Evolutionary conservation across 2,797 vertebrate species (phyloP).

Genomic region (Brachymystax lenok): DNA sequence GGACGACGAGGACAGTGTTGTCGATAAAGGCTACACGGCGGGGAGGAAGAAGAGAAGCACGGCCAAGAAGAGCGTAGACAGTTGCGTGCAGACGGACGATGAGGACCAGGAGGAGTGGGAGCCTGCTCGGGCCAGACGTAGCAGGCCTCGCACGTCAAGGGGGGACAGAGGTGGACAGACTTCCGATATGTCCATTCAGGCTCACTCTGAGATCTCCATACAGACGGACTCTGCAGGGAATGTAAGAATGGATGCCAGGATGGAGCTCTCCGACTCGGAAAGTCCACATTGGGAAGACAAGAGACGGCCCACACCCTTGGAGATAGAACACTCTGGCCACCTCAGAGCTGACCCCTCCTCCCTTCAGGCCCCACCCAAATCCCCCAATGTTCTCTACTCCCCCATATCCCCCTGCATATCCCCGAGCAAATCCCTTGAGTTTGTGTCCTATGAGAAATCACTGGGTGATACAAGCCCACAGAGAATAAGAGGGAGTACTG

Average conservation of each 20-base stretch:
- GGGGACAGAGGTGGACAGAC: constrained; percentile 81
- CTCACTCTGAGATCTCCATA: constrained; percentile 96
- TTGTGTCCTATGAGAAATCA: constrained; percentile 91
- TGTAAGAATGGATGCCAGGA: constrained; percentile 88
- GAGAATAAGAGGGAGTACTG: constrained; percentile 83
- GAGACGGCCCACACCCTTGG: constrained; percentile 92
- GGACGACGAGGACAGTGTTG: constrained; percentile 90
- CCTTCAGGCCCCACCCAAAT: constrained; percentile 90
- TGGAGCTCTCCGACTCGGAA: constrained; percentile 92
- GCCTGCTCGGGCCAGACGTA: constrained; percentile 75
- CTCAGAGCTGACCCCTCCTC: constrained; percentile 86
- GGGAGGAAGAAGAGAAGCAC: constrained; percentile 84
- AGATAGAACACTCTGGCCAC: constrained; percentile 89
- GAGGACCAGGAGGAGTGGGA: constrained; percentile 99
- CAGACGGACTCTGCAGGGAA: constrained; percentile 96
- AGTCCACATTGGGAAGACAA: constrained; percentile 76
- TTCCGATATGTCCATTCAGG: constrained; percentile 85
- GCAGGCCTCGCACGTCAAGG: constrained; percentile 72
- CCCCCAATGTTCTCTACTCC: constrained; percentile 96
- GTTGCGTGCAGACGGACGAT: constrained; percentile 97
- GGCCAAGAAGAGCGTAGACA: constrained; percentile 92
- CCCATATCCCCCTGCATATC: constrained; percentile 94
- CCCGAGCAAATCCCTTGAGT: constrained; percentile 93
- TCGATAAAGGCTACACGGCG: constrained; percentile 83
- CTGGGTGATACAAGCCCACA: constrained; percentile 86